Base-by-base conservation (phyloP, 2,888 invertebrate genomes). In the Cephus sareptanus region DNA sequence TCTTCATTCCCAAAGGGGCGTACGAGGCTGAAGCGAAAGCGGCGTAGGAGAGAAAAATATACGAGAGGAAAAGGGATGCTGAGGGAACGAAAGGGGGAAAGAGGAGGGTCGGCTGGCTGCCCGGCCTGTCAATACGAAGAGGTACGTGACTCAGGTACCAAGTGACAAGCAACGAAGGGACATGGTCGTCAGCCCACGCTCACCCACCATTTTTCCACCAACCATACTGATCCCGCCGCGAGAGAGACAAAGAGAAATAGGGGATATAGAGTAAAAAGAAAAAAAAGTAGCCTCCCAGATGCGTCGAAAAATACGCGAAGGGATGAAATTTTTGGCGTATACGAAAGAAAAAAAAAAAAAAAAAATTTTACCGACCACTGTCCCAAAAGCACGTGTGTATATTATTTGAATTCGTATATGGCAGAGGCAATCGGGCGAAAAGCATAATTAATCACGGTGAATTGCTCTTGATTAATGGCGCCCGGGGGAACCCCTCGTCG, bases 111-210 rank as follows among this genome's bases (percentile, higher is more conserved):
- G 80, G 76, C 34, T 79, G 77, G 86, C 86, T 88, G 88, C 87
- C 86, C 84, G 87, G 87, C 88, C 87, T 90, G 90, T 89, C 89
- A 90, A 89, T 89, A 89, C 90, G 87, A 89, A 88, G 86, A 88
- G 88, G 83, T 90, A 89, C 89, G 89, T 89, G 89, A 89, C 89
- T 82, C 87, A 89, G 89, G 88, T 89, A 89, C 89, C 86, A 89
- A 89, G 84, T 88, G 88, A 87, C 86, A 85, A 78, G 83, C 69
- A 73, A 23, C 35, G 34, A 34, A 37, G 34, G 34, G 35, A 35
- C 74, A 34, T 12, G n/a, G 74, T 30, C n/a, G 34, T 23, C 33
- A 35, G 30, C 74, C 74, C 34, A 13, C 74, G 34, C 35, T 31
- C 31, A 1, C 15, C 71, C 15, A 31, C 71, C 71, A 79, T 78